phyloP scores from a whole-genome alignment of 2,113 vertebrate species.

The Marmota monax region DNA sequence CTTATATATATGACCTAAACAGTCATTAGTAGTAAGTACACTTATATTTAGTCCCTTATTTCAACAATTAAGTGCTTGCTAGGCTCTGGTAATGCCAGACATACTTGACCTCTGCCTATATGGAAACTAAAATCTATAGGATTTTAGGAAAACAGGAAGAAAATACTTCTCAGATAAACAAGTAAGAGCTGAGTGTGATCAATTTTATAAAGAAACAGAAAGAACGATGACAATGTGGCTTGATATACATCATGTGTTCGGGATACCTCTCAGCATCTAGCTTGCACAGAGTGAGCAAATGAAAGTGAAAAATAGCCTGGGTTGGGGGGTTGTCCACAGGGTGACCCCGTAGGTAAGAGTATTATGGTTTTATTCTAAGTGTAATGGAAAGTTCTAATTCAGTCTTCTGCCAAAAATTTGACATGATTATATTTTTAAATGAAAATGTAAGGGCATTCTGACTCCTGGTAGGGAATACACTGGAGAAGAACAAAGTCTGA shows the following conservation, averaged over 20 bases:
- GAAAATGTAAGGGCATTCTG: conserved; percentile 3
- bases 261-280: not conserved
- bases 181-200: not conserved
- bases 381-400: not conserved
- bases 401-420: not conserved
- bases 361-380: not conserved
- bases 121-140: not conserved
- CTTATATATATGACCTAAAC: not conserved
- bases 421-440: not conserved
- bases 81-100: not conserved
- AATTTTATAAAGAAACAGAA: not conserved
- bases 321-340: not conserved
- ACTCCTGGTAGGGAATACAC: not conserved
- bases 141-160: not conserved
- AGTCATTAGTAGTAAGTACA: not conserved
- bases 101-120: not conserved
- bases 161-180: not conserved
- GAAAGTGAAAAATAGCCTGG: not conserved
- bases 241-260: not conserved
- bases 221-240: not conserved
- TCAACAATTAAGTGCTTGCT: not conserved
- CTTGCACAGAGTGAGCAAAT: not conserved
- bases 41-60: not conserved
- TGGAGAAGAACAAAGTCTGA: not conserved
- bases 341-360: not conserved